These are phyloP conservation scores for Drosophila arawakana DNA, from an alignment of 1,140 invertebrate genomes.

Conservation along the genomic window DNA sequence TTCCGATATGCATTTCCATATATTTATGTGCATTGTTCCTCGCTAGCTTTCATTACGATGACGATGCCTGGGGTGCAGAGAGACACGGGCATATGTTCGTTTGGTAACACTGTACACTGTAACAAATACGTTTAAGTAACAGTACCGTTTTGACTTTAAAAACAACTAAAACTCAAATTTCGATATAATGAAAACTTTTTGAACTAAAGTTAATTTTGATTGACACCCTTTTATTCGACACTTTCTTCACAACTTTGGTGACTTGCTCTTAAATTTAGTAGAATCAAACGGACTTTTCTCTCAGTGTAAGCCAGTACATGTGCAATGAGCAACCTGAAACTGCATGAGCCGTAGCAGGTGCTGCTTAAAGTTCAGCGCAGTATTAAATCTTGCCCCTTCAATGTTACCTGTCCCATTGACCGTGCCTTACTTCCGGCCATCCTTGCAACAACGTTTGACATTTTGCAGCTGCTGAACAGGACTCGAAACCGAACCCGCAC, in stretches of 20 bases:
- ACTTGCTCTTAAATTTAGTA: too few relatives aligned
- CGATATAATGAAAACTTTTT: too few relatives aligned
- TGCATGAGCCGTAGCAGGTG: not conserved
- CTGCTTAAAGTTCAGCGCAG: constrained; percentile 25
- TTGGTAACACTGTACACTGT: not conserved
- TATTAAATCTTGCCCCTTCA: not conserved
- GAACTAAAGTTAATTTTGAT: too few relatives aligned
- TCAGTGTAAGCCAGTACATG: not conserved
- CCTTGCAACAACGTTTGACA: constrained; percentile 64
- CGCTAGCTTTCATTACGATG: too few relatives aligned
- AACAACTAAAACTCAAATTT: too few relatives aligned
- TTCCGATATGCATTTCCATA: too few relatives aligned
- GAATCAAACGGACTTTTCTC: not conserved
- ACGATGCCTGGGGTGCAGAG: not conserved
- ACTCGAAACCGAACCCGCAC: not conserved
- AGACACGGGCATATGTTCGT: constrained; percentile 38
- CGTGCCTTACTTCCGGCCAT: constrained; percentile 57
- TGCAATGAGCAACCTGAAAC: constrained; percentile 1
- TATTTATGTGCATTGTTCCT: too few relatives aligned
- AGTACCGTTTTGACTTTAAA: too few relatives aligned
- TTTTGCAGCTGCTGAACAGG: constrained; percentile 34
- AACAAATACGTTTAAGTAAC: too few relatives aligned
- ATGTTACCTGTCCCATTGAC: constrained; percentile 38
- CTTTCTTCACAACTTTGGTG: too few relatives aligned
- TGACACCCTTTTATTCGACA: too few relatives aligned